These are phyloP conservation scores for Thymelicus lineola DNA, from an alignment of 2,888 invertebrate species.

Conservation along the genomic window DNA sequence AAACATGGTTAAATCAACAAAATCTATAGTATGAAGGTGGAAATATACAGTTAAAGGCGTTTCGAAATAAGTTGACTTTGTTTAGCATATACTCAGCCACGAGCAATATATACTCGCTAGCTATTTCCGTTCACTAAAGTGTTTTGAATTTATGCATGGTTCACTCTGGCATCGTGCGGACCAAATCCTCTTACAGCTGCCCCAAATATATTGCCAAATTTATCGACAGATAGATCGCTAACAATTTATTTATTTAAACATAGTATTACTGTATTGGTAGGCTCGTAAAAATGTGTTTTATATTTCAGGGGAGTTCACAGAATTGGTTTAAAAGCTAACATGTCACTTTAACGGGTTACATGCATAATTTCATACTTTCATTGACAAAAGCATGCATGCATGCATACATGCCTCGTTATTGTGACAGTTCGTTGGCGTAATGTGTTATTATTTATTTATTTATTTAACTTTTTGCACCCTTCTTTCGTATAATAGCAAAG, in stretches of 20 bases:
- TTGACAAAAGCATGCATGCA: constrained; percentile 2
- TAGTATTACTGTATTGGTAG: constrained; percentile 33
- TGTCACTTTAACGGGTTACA: neutral
- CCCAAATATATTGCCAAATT: constrained; percentile 28
- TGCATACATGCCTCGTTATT: neutral
- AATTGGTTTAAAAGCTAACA: constrained; percentile 26
- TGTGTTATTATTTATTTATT: no score
- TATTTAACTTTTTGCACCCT: no score
- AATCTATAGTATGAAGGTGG: neutral
- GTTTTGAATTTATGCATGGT: constrained; percentile 32
- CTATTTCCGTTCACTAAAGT: constrained; percentile 23
- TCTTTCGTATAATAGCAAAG: no score
- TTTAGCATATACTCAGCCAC: constrained; percentile 16
- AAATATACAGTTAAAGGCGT: neutral
- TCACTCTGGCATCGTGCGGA: constrained; percentile 10
- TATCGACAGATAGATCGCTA: constrained; percentile 33
- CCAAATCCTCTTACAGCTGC: constrained; percentile 26
- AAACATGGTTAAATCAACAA: neutral
- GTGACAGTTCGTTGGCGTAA: no score
- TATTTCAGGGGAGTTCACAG: constrained; percentile 20
- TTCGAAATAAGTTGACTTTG: constrained; percentile 22
- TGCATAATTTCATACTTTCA: constrained; percentile 13
- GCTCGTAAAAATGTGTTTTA: constrained; percentile 24
- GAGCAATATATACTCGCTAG: constrained; percentile 21
- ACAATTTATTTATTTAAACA: constrained; percentile 30